Evolutionary conservation across 2,113 vertebrate species (phyloP).

Genomic region (Psilopsiagon aurifrons): DNA sequence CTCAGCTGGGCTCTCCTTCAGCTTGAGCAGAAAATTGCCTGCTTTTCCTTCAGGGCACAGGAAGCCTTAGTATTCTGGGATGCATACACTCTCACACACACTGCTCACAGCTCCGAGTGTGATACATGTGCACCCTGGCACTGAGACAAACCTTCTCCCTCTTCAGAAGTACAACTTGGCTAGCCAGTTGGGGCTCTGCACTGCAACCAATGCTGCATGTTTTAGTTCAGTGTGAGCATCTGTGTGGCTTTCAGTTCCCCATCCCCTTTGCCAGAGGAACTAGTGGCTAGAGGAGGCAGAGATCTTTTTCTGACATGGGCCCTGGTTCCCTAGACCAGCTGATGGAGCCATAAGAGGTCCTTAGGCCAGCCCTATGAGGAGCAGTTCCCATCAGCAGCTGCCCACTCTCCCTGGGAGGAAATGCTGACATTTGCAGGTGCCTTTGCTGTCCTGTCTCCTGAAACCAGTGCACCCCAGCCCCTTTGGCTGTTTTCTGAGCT

Average conservation of each 20-base stretch:
- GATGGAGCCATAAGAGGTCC: background rate
- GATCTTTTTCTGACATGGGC: background rate
- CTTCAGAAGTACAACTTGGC: background rate
- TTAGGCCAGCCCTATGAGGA: background rate
- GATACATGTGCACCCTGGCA: background rate
- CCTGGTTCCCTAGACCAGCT: background rate
- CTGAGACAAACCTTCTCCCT: background rate
- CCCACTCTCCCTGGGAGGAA: background rate
- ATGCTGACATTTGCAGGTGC: background rate
- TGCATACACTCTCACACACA: background rate
- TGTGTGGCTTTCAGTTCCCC: accelerated
- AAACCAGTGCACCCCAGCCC: background rate
- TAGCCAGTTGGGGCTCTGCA: background rate
- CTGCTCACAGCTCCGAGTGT: background rate
- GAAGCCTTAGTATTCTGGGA: background rate
- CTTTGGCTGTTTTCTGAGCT: background rate
- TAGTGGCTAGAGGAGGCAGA: background rate
- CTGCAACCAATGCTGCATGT: accelerated
- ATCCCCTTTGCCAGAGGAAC: background rate
- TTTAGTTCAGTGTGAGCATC: background rate
- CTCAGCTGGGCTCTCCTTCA: background rate
- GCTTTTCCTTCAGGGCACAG: background rate
- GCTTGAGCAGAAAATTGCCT: accelerated
- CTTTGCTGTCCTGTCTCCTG: background rate
- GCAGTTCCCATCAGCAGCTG: background rate